phyloP scores from a whole-genome alignment of 64 coral and sea anemone genomes.

The Hydrozoanthus tunicans region DNA sequence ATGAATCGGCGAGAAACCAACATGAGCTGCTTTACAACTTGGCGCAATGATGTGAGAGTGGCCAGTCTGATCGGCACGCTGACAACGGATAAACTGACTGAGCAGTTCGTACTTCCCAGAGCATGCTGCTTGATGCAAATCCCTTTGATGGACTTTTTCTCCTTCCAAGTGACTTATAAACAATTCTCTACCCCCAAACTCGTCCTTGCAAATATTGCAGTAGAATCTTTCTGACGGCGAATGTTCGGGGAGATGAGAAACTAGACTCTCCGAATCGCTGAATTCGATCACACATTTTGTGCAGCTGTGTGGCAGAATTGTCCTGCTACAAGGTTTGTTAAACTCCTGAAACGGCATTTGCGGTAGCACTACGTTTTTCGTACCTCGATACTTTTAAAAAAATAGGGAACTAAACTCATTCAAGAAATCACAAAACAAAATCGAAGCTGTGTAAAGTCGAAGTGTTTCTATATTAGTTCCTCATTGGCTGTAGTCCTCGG shows the following conservation, averaged over 20 bases:
- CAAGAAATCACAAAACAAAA: neutral
- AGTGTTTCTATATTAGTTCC: neutral
- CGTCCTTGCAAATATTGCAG: neutral
- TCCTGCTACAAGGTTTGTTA: neutral
- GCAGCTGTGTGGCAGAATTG: slow-evolving; percentile 9
- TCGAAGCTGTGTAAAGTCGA: neutral
- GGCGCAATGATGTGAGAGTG: neutral
- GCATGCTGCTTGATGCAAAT: slow-evolving; percentile 31
- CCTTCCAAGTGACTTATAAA: neutral
- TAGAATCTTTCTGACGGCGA: neutral
- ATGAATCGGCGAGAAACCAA: slow-evolving; percentile 25
- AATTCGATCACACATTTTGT: neutral
- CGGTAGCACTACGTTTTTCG: no score
- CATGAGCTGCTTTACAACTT: neutral
- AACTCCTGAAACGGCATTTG: slow-evolving; percentile 10
- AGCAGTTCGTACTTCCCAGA: neutral
- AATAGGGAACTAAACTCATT: neutral
- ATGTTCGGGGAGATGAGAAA: slow-evolving; percentile 12
- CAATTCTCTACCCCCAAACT: neutral
- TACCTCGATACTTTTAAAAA: neutral
- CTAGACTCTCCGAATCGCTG: neutral
- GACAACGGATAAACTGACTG: neutral
- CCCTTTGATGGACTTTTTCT: neutral
- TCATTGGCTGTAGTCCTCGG: neutral
- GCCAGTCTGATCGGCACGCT: slow-evolving; percentile 12